Base-by-base conservation (phyloP, 2,113 vertebrate genomes). In the Larimichthys polyactis region DNA sequence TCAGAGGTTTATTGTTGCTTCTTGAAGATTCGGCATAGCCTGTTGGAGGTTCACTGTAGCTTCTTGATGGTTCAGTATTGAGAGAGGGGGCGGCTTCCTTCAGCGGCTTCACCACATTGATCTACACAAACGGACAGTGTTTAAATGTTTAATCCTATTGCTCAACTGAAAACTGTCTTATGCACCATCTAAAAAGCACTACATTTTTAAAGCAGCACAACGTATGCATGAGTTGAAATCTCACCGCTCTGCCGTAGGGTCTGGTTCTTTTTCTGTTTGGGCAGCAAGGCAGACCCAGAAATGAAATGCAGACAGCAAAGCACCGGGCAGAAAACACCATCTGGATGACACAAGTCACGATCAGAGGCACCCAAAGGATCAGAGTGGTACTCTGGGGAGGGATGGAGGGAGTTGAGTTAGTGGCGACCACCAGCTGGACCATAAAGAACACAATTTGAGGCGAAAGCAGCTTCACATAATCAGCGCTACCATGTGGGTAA, bases 291-390 rank as follows among this genome's bases (percentile, higher is more conserved):
- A 96, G 82, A 48, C 57, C 82, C 85, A 98, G 94, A 74, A 97
- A 94, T 0, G 82, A 67, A 1, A 93, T 36, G 52, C 93, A 29
- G n/a, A 94, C 92, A 5, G 95, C 90, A 36, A 95, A 85, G 32
- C 96, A 96, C 12, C 95, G 93, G 32, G 91, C 68, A 0, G 95
- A 93, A 78, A 97, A 96, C 77, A 96, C 51, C 3, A 96, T 85
- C 92, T 95, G 96, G 52, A 93, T 55, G 5, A 83, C 7, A 14
- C 96, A 93, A 20, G 97, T 93, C 81, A 96, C 32, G 14, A 98
- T 92, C 5, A 97, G 95, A 46, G 96, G 92, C 36, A 93, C 86
- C 98, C 97, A 98, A 51, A 98, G 96, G 89, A 95, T 94, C 81
- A 98, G 87, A 19, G 96, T 96, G 77, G 97, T 99, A 62, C 96